Base-by-base conservation (phyloP, 2,113 vertebrate genomes). In the Ailurus styani region DNA sequence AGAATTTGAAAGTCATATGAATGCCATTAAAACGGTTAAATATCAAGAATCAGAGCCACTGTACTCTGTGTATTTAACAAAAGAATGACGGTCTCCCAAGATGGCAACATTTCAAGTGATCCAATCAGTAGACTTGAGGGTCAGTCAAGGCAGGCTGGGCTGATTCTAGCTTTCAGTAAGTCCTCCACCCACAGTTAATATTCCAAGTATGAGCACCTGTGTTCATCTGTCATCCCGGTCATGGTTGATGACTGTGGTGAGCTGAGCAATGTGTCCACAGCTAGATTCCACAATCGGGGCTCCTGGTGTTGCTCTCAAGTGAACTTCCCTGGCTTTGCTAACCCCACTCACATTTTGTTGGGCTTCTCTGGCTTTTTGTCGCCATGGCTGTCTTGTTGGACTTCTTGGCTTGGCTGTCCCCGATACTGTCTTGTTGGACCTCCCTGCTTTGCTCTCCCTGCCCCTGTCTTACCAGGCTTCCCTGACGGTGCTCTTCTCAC, bases 41-140 rank as follows among this genome's bases (percentile, higher is more conserved):
- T 34, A 14, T 12, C 27, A 8, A 66, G 70, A 34, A 25, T 0
- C 6, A 15, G 31, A 37, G 8, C 5, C 21, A 2, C 2, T 6
- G 6, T 45, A 0, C 29, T 57, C 10, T 54, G 42, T n/a, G n/a
- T 88, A 12, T 18, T 0, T 5, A 90, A 40, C 57, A 15, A 40
- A 23, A 34, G 45, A 20, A 25, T 0, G 0, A 29, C 12, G 21
- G 1, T 9, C 2, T 45, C 37, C 2, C 6, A 13, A 0, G 7
- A 21, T 5, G 6, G 21, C 10, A 11, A 2, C 29, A n/a, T 86
- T 54, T 9, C 18, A 42, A 23, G 17, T 20, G 13, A 77, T 34
- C 15, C 40, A 1, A 6, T 34, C 31, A 6, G 40, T 14, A 47
- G 50, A 10, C 29, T 0, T 4, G 29, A 23, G 2, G 13, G 62